Percentiles rank a stretch among this genome's conserved stretches.
Conservation (phyloP, 2,797 vertebrate species). For the Anomalospiza imberbis region DNA sequence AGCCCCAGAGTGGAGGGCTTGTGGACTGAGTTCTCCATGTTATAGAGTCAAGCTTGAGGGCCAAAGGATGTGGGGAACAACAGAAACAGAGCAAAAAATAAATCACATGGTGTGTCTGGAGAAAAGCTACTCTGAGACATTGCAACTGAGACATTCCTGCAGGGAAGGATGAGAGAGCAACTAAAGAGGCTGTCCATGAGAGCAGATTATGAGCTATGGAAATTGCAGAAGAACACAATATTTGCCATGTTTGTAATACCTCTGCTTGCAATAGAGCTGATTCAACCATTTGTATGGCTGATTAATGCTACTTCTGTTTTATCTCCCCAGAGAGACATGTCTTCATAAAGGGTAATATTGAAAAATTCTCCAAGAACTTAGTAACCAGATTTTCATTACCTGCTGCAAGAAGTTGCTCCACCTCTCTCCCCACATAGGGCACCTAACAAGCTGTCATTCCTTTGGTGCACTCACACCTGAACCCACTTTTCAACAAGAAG, state of each 20-base stretch:
- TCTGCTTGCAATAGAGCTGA: background rate
- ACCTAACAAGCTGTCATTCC: background rate
- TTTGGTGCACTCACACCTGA: background rate
- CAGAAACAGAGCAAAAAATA: background rate
- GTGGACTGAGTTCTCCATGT: background rate
- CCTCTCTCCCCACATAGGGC: background rate
- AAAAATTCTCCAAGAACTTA: background rate
- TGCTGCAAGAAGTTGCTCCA: background rate
- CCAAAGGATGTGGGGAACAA: background rate
- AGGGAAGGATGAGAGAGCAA: background rate
- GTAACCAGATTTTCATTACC: background rate
- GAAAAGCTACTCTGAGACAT: background rate
- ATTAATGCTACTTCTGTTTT: background rate
- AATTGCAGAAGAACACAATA: background rate
- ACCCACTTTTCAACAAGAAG: background rate
- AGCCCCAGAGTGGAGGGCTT: background rate
- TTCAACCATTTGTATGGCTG: background rate
- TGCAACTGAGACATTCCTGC: background rate
- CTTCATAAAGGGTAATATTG: background rate
- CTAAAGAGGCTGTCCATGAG: background rate
- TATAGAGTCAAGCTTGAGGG: background rate
- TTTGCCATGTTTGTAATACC: background rate
- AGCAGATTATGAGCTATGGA: background rate
- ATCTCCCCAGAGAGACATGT: background rate
- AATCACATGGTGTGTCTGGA: background rate